Evolutionary conservation across 2,113 vertebrate species (phyloP).

Genomic region (human (Homo sapiens)): DNA sequence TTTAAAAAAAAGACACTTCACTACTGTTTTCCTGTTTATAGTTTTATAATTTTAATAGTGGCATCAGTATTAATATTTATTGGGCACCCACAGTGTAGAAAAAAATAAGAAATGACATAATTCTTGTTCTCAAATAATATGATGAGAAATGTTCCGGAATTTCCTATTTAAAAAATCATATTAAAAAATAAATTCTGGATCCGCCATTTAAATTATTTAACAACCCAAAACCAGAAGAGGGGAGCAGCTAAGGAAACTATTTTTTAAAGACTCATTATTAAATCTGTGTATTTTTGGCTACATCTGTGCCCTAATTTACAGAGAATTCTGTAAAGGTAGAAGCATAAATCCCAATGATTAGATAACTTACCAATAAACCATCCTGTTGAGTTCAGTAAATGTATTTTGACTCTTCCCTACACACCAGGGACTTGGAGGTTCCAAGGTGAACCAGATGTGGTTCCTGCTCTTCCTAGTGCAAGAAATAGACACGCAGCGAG

Average conservation of each 20-base stretch:
- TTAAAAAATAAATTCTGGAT: slow-evolving; percentile 58
- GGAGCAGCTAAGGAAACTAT: background rate
- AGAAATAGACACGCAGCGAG: too few relatives aligned
- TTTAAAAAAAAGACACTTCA: background rate
- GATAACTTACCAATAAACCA: background rate
- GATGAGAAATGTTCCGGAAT: slow-evolving; percentile 34
- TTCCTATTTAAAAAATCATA: slow-evolving; percentile 37
- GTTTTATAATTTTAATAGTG: slow-evolving; percentile 32
- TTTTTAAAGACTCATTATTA: slow-evolving; percentile 37
- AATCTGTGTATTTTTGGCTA: background rate
- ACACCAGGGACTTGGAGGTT: background rate
- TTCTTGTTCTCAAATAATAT: slow-evolving; percentile 39
- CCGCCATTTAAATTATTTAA: slow-evolving; percentile 64
- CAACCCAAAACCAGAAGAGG: background rate
- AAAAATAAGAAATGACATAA: background rate
- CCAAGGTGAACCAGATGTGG: background rate
- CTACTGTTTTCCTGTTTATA: slow-evolving; percentile 4
- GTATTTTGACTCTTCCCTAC: background rate
- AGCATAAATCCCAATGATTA: background rate
- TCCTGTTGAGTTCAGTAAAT: background rate
- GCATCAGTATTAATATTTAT: slow-evolving; percentile 33
- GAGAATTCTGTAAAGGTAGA: background rate
- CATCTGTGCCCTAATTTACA: slow-evolving; percentile 17
- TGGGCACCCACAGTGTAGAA: background rate
- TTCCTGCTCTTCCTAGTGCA: background rate